phyloP scores from a whole-genome alignment of 2,113 vertebrate species.

The Triplophysa tibetana region DNA sequence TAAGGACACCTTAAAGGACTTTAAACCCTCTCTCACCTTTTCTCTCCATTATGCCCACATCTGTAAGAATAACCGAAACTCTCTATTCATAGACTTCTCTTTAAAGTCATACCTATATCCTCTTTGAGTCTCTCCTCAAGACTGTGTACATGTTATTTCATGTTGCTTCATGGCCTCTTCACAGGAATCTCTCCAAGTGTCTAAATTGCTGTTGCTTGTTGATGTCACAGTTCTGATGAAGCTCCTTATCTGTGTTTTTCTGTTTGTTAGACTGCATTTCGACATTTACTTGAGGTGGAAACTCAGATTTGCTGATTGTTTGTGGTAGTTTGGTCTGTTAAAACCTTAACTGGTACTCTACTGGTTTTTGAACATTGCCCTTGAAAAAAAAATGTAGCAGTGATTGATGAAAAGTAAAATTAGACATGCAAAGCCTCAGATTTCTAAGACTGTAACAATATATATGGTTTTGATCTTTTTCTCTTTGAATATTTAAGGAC shows the following conservation, averaged over 20 bases:
- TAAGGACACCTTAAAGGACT: too few species aligned
- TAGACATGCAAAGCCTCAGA: not conserved
- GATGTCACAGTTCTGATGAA: not conserved
- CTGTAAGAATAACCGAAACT: not conserved
- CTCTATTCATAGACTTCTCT: not conserved
- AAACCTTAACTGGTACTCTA: not conserved
- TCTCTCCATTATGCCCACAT: not conserved
- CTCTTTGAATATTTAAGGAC: too few species aligned
- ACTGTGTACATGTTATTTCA: not conserved
- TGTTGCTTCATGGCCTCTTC: not conserved
- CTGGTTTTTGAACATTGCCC: not conserved
- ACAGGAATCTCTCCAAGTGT: not conserved
- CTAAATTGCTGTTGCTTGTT: not conserved
- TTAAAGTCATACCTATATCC: not conserved
- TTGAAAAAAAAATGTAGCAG: not conserved
- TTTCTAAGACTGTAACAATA: not conserved
- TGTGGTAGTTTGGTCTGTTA: not conserved
- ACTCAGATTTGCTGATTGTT: conserved; percentile 16
- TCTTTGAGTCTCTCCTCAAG: not conserved
- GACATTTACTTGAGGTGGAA: not conserved
- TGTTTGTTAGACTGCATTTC: conserved; percentile 4
- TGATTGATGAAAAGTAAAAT: not conserved
- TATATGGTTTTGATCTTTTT: not conserved
- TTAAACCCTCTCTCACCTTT: not conserved
- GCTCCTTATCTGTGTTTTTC: conserved; percentile 12